A percentile compares a stretch with the other conserved stretches of the same genome.
phyloP scores from a whole-genome alignment of 2,113 vertebrate species.

The Entomyzon cyanotis region DNA sequence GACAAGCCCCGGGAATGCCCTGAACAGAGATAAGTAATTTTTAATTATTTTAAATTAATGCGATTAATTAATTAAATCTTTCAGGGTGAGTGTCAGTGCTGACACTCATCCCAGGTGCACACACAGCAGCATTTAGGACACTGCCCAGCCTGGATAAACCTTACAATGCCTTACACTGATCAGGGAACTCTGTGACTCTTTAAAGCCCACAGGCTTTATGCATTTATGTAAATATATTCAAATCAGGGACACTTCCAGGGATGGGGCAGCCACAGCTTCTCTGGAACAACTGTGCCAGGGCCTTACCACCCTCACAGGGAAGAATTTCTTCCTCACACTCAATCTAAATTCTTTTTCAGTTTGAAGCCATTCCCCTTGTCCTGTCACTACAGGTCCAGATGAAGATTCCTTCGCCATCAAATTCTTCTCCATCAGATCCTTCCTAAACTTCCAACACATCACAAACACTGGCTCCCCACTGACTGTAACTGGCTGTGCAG shows the following conservation, averaged over 20 bases:
- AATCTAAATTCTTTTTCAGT: background rate
- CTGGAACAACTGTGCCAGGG: background rate
- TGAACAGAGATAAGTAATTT: constrained; percentile 11
- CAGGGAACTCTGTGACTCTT: background rate
- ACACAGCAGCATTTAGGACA: background rate
- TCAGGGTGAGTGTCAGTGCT: background rate
- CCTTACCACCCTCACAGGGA: background rate
- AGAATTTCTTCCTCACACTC: background rate
- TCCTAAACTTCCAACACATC: background rate
- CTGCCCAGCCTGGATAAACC: background rate
- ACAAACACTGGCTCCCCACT: background rate
- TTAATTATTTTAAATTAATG: background rate
- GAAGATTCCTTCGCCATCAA: background rate
- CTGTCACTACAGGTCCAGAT: background rate
- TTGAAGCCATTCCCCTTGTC: background rate
- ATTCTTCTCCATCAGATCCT: background rate
- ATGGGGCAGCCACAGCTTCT: background rate
- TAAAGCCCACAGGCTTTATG: background rate
- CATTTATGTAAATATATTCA: constrained; percentile 16
- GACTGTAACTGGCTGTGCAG: background rate
- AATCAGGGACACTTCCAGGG: background rate
- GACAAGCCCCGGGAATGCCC: constrained; percentile 80
- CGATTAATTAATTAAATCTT: background rate
- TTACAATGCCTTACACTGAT: background rate
- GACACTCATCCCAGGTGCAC: background rate